Percentiles rank a stretch among this genome's conserved stretches.
phyloP scores from a whole-genome alignment of 2,888 invertebrate species.

The Didymodactylos carnosus region DNA sequence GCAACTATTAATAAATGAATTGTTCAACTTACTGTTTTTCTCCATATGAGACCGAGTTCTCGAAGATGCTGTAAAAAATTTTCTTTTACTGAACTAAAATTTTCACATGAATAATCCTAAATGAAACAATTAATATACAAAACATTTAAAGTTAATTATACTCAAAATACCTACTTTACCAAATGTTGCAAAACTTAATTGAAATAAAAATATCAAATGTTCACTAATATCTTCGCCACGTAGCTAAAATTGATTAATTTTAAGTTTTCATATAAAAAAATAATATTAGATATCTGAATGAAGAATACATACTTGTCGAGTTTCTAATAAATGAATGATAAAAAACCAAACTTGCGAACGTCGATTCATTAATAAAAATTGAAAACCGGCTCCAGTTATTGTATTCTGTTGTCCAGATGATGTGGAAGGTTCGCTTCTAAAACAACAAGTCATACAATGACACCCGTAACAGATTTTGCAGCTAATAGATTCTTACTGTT shows the following conservation, averaged over 20 bases:
- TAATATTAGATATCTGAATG: background rate
- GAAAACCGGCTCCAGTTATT: constrained; percentile 10
- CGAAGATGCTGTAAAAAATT: constrained; percentile 79
- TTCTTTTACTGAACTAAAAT: constrained; percentile 64
- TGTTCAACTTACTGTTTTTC: constrained; percentile 64
- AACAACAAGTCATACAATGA: background rate
- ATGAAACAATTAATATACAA: background rate
- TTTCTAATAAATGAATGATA: constrained; percentile 9
- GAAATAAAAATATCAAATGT: constrained; percentile 9
- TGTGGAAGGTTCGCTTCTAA: background rate
- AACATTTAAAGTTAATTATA: background rate
- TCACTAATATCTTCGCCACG: constrained; percentile 9
- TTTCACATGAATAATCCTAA: constrained; percentile 76
- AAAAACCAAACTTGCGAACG: constrained; percentile 12
- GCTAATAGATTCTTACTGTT: background rate
- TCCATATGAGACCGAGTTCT: constrained; percentile 90
- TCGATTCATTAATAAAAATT: constrained; percentile 11
- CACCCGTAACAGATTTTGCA: no score
- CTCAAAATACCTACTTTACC: no score
- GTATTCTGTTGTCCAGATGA: background rate
- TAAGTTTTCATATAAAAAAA: background rate
- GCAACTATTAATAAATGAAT: no score
- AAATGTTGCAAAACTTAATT: constrained; percentile 14
- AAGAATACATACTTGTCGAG: background rate
- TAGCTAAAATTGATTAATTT: background rate